Base-by-base conservation (phyloP, 2,888 invertebrate species). In the Eilema griseolum region DNA sequence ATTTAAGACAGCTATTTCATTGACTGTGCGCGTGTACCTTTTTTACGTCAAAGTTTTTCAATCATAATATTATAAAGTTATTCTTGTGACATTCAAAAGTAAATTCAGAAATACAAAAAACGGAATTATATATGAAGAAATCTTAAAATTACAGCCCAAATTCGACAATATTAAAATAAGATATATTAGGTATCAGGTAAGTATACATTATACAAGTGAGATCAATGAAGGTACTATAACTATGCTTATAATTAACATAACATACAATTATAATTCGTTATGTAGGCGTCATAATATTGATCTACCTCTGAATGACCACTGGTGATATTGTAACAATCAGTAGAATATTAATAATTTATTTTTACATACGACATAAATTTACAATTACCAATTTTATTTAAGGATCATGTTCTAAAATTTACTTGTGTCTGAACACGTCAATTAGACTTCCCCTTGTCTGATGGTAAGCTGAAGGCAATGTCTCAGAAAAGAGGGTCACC, bases 161-260 rank as follows among this genome's bases (percentile, higher is more conserved):
- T 52, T n/a, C 20, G 52, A n/a, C n/a, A 52, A n/a, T 8, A 52
- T n/a, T 65, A 28, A 67, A 65, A 64, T 72, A 76, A 52, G 73
- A 70, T 72, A 69, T 70, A 77, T 65, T 46, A 41, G 20, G 60
- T 78, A 76, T 70, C 73, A 16, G 41, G 41, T 41, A 16, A 16
- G 41, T 41, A 41, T 3, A 37, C 16, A 41, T 37, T 24, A 59
- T 59, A 59, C 59, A 70, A 78, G 74, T 86, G 88, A 87, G 88
- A 87, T 87, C 88, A 83, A 52, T n/a, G 52, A 20, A 73, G 76
- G 73, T 63, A 77, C 69, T 77, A 64, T 70, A 67, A 73, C 60
- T 73, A 59, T 67, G 71, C 46, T 66, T 75, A 74, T 10, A 24
- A 56, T 56, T 73, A 79, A 67, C 7, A 69, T 71, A 24, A 23